Evolutionary conservation across 2,888 invertebrate species (phyloP), one percentile per base, ranked within the genome.

Genomic region (Steinernema hermaphroditum): DNA sequence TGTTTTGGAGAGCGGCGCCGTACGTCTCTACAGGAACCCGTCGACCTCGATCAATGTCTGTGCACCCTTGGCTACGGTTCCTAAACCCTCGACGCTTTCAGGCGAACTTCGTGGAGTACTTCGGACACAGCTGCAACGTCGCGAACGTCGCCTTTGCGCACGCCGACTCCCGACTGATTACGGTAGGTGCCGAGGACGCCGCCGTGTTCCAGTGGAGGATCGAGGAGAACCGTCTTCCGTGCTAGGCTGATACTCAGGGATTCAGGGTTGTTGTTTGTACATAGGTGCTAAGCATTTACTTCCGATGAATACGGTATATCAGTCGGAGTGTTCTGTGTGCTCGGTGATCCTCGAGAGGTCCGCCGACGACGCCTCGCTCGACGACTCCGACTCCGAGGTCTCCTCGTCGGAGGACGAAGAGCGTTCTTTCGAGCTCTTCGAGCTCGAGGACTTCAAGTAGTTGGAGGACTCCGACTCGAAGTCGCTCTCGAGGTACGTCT

Each of bases 1-100:
- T 54, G 77, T 77, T 9, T 72, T 75, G 72, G 75, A 77, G 41
- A 76, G 76, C 29, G 80, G 80, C 22, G 77, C 76, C 0, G 74
- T 78, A 29, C 72, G 78, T 14, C 32, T 80, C 8, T 78, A 77
- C 68, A 69, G 49, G 16, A 75, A 43, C 29, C 80, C 80, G 0
- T 74, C 77, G 1, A 75, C 73, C 8, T 75, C 76, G 69, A 62
- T 75, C 4, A 74, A 75, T 12, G 78, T 78, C 50, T 16, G 68
- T n/a, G 19, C 9, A 1, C 0, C 12, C 14, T n/a, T 41, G 9
- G n/a, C 1, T 41, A 2, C 62, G 1, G 27, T 16, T 32, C 27
- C 4, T 22, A 27, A 24, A 54, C 54, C 22, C 6, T 32, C 4
- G 62, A 62, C 4, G 12, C 9, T 12, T 62, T 62, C n/a, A 62